Evolutionary conservation across 2,888 invertebrate species (phyloP).

Genomic region (Drosophila austrosaltans): DNA sequence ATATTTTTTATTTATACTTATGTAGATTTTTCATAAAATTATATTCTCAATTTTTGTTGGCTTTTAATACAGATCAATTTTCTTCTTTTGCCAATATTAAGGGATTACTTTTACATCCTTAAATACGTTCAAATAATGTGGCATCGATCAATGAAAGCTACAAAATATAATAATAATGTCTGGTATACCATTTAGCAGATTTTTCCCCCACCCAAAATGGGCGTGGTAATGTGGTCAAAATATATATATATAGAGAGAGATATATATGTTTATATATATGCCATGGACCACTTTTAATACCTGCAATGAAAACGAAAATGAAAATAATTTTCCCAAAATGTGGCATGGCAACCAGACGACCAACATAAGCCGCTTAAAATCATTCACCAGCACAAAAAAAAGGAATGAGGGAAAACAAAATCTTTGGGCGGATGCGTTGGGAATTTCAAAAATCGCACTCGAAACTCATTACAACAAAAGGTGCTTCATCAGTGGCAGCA

Average conservation of each 20-base stretch:
- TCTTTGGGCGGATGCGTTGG: constrained; percentile 20
- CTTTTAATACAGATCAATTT: too few species aligned
- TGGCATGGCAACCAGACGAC: constrained; percentile 48
- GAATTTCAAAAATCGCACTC: constrained; percentile 66
- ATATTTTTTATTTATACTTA: too few species aligned
- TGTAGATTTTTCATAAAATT: too few species aligned
- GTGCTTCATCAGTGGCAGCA: constrained; percentile 70
- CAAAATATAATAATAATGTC: neutral
- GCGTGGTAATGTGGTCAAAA: neutral
- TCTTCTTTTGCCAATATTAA: too few species aligned
- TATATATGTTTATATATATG: neutral
- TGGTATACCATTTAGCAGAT: neutral
- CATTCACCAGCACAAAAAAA: constrained; percentile 37
- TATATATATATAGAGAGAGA: neutral
- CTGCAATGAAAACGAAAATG: constrained; percentile 52
- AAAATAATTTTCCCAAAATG: constrained; percentile 47
- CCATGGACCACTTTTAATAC: constrained; percentile 19
- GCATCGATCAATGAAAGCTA: neutral
- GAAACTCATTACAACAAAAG: constrained; percentile 79
- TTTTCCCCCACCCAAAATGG: neutral
- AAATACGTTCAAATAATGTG: neutral
- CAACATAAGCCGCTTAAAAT: constrained; percentile 72
- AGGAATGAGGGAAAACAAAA: constrained; percentile 7
- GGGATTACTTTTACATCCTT: neutral
- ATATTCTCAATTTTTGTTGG: too few species aligned